phyloP scores from a whole-genome alignment of 2,113 vertebrate species.

The Erythrocercus mccallii region DNA sequence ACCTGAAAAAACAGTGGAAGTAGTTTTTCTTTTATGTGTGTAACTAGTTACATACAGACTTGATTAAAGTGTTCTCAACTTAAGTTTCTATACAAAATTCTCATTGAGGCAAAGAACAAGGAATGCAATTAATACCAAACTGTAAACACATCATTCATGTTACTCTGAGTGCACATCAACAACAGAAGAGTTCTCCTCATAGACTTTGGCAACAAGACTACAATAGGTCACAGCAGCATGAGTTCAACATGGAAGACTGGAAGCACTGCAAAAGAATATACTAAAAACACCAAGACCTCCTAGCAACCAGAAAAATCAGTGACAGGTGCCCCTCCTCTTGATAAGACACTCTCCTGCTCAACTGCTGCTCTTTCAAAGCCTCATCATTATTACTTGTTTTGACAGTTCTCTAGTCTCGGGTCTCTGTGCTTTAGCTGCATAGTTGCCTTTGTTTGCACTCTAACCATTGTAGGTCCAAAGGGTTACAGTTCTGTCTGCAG shows the following conservation, averaged over 20 bases:
- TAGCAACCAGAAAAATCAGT: conserved; percentile 54
- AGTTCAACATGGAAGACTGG: conserved; percentile 73
- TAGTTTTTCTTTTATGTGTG: conserved; percentile 16
- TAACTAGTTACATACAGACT: conserved; percentile 42
- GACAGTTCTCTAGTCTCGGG: conserved; percentile 58
- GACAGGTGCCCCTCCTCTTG: conserved; percentile 35
- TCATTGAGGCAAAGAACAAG: conserved; percentile 71
- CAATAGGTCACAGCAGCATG: conserved; percentile 75
- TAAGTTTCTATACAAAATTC: conserved; percentile 63
- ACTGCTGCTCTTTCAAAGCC: conserved; percentile 44
- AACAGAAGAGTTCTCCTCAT: conserved; percentile 57
- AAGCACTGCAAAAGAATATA: conserved; percentile 73
- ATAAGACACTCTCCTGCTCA: conserved; percentile 34
- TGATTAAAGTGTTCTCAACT: conserved; percentile 50
- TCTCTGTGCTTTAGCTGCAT: conserved; percentile 66
- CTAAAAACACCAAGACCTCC: conserved; percentile 70
- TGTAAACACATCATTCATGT: conserved; percentile 64
- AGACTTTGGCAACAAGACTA: conserved; percentile 75
- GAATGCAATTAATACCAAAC: conserved; percentile 79
- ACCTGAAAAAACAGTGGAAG: conserved; percentile 56
- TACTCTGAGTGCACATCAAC: conserved; percentile 64
- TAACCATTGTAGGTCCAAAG: conserved; percentile 88
- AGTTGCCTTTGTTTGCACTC: conserved; percentile 14
- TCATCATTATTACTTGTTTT: conserved; percentile 12
- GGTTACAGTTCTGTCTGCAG: conserved; percentile 92